Evolutionary conservation across 2,113 vertebrate species (phyloP), one percentile per base, ranked within the genome.

Genomic region (Limanda limanda): DNA sequence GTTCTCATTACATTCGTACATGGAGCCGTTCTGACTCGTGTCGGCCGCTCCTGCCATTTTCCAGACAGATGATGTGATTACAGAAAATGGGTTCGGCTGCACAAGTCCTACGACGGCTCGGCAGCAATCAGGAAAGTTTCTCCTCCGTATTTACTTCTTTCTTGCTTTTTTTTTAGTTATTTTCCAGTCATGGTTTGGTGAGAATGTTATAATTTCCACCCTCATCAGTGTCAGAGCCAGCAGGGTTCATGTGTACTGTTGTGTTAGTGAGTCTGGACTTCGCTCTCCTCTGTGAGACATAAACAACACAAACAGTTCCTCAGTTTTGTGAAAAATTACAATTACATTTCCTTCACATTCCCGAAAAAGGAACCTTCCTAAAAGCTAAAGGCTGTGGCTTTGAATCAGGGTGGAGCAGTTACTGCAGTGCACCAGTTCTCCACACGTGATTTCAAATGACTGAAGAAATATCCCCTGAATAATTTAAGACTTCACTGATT

Each of bases 41-140:
- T 45, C n/a, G 23, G 58, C 20, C 63, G 14, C 40, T 78, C 20
- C 42, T 0, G 31, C 68, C 25, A 13, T 84, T 73, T 68, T n/a
- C 69, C 54, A 77, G 71, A 85, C 79, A 76, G 60, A 80, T 74
- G 70, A 86, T 54, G 74, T 81, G 71, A 86, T 91, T 74, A 74
- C 37, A 68, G 70, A 52, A 63, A 87, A 84, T 63, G 66, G 64
- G 56, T 61, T 78, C 27, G 51, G 51, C 75, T 64, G 67, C 54
- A 25, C 25, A 65, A 69, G 74, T 76, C 55, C 5, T 42, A 24
- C 15, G 68, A 73, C 70, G n/a, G 25, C 58, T 81, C 59, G 54
- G 47, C 47, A 37, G 63, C 58, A 71, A 68, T 71, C 61, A 40
- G 18, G 35, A 7, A 13, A 48, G 24, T 69, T 79, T 76, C 71